Percentiles rank a stretch among this genome's conserved stretches.
These are phyloP conservation scores for Diplodus puntazzo DNA, from an alignment of 2,797 vertebrate species.

Conservation along the genomic window DNA sequence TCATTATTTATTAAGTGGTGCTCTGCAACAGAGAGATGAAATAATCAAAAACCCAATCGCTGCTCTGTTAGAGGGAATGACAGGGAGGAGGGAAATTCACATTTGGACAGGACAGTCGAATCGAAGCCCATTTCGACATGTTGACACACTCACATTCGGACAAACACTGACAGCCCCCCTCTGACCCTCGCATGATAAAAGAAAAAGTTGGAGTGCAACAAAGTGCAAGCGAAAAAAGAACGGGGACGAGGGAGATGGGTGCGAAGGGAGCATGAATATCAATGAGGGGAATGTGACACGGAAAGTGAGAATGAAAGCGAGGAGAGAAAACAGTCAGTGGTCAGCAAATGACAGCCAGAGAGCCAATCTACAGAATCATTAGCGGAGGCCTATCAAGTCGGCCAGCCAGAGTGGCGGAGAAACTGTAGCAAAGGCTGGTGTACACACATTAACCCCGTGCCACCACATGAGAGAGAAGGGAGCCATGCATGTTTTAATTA, in stretches of 20 bases:
- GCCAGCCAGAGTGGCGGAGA: slow-evolving; percentile 38
- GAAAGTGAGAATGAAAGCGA: slow-evolving; percentile 19
- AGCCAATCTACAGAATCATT: slow-evolving; percentile 66
- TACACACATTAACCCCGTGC: slow-evolving; percentile 78
- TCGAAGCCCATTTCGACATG: slow-evolving; percentile 69
- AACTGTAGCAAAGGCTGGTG: slow-evolving; percentile 61
- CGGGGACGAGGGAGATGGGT: not conserved
- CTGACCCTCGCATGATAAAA: slow-evolving; percentile 43
- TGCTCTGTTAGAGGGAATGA: slow-evolving; percentile 57
- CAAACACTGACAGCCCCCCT: slow-evolving; percentile 53
- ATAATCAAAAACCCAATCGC: slow-evolving; percentile 81
- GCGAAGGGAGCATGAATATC: not conserved
- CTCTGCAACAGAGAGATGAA: slow-evolving; percentile 82
- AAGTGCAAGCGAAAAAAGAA: slow-evolving; percentile 26
- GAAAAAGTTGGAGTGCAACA: slow-evolving; percentile 53
- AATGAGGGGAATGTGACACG: not conserved
- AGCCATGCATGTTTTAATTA: slow-evolving; percentile 81
- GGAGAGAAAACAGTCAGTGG: slow-evolving; percentile 32
- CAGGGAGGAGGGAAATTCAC: slow-evolving; percentile 65
- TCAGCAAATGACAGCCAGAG: slow-evolving; percentile 39
- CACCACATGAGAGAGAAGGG: slow-evolving; percentile 60
- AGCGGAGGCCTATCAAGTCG: slow-evolving; percentile 64
- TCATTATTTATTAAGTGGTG: slow-evolving; percentile 86
- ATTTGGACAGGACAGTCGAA: slow-evolving; percentile 67
- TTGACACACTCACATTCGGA: slow-evolving; percentile 72